Conservation (phyloP, 1,140 invertebrate genomes). For the Cotesia glomerata region DNA sequence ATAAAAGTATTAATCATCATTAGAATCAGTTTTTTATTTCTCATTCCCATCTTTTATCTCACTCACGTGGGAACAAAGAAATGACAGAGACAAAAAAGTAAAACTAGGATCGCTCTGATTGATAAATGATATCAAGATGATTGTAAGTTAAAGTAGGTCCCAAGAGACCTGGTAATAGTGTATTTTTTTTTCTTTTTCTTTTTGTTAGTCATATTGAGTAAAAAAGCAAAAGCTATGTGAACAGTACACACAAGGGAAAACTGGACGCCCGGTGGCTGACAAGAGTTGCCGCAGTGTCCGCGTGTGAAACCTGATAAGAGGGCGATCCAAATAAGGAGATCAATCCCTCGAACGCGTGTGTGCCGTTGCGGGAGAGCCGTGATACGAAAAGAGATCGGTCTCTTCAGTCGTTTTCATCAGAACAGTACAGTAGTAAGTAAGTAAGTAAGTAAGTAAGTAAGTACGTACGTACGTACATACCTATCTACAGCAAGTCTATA, state of each 20-base stretch:
- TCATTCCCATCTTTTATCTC: too few species aligned
- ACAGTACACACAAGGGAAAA: slow-evolving; percentile 15
- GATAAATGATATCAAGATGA: slow-evolving; percentile 2
- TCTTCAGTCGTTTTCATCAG: not conserved
- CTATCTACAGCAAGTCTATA: too few species aligned
- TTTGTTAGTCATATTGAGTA: not conserved
- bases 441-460: too few species aligned
- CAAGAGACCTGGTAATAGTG: too few species aligned
- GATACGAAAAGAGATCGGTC: not conserved
- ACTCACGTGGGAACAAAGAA: too few species aligned
- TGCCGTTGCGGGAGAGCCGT: slow-evolving; percentile 22
- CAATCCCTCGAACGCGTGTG: slow-evolving; percentile 38
- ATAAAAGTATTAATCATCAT: not conserved
- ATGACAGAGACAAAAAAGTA: too few species aligned
- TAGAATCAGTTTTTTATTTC: too few species aligned
- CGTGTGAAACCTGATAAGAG: slow-evolving; percentile 64
- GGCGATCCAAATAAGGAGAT: slow-evolving; percentile 61
- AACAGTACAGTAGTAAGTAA: too few species aligned
- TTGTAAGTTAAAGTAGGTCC: not conserved
- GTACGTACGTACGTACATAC: too few species aligned
- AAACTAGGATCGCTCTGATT: not conserved
- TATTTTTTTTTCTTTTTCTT: too few species aligned
- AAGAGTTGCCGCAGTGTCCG: slow-evolving; percentile 36
- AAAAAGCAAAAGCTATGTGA: slow-evolving; percentile 13
- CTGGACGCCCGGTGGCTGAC: slow-evolving; percentile 28